phyloP scores from a whole-genome alignment of 2,888 invertebrate genomes.

The Mythimna ferrago region DNA sequence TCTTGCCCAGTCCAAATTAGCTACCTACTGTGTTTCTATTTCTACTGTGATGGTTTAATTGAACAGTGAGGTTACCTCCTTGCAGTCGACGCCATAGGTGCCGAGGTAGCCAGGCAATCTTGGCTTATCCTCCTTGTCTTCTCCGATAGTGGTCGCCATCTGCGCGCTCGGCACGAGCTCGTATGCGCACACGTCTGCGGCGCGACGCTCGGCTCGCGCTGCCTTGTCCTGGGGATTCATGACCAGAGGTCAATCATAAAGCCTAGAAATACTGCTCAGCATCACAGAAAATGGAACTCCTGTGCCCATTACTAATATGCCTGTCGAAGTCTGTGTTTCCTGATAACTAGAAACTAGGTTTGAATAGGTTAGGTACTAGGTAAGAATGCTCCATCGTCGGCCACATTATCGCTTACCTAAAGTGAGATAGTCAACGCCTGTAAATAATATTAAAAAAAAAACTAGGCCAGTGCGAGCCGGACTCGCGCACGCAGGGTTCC shows the following conservation, averaged over 20 bases:
- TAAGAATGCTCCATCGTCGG: too few species aligned
- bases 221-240: constrained; percentile 70
- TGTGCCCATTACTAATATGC: not conserved
- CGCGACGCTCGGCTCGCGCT: constrained; percentile 79
- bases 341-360: too few species aligned
- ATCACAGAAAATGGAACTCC: not conserved
- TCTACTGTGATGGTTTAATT: not conserved
- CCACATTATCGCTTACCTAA: too few species aligned
- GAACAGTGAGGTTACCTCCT: constrained; percentile 71
- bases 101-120: constrained; percentile 82
- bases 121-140: constrained; percentile 70
- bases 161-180: constrained; percentile 78
- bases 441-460: too few species aligned
- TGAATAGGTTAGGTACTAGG: too few species aligned
- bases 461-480: too few species aligned
- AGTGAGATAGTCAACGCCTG: too few species aligned
- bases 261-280: not conserved
- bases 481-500: too few species aligned
- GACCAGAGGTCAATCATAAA: not conserved
- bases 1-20: not conserved
- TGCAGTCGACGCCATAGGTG: constrained; percentile 82
- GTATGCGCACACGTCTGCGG: constrained; percentile 78
- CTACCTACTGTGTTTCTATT: not conserved
- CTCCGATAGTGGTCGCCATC: constrained; percentile 61
- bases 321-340: too few species aligned